Base-by-base conservation (phyloP, 2,113 vertebrate genomes). In the Paramisgurnus dabryanus region DNA sequence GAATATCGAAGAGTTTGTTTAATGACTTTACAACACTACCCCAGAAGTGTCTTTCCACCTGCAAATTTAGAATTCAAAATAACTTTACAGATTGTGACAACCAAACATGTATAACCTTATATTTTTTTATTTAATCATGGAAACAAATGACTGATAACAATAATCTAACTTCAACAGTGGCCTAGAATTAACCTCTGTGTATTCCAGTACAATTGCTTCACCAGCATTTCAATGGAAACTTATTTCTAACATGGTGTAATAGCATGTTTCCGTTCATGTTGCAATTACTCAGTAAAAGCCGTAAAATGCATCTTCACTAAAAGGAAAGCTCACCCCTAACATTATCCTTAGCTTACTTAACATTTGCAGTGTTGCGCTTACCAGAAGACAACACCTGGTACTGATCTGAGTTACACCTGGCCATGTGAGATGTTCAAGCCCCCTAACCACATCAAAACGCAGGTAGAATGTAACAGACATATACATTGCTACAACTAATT, bases 361-460 rank as follows among this genome's bases (percentile, higher is more conserved):
- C 58, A n/a, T 22, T 58, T 60, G 70, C 39, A 22, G 53, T 53
- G 39, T 27, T 75, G 13, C 41, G 10, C 17, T 83, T 18, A 69
- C 17, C 43, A 69, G 57, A 66, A 83, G 70, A 58, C 47, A 65
- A 71, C 66, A 80, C 66, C 78, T 83, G 60, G 58, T 43, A 61
- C 4, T 57, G 22, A 4, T 77, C n/a, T 47, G 41, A 57, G 53
- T 47, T 80, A 60, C 73, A 83, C 60, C 72, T 80, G 82, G 50
- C 78, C 78, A 83, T 78, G 82, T 80, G 82, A 67, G 39, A 8
- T 13, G 66, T 39, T 76, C 40, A 76, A 75, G 43, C 50, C 8
- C 55, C 12, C 17, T 75, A 70, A 80, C 82, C 78, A 76, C 71
- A 70, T 83, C 72, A 83, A 83, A 76, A 80, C 27, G 17, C 78